phyloP scores from a whole-genome alignment of 2,797 vertebrate species.

The Spinibarbus caldwelli region DNA sequence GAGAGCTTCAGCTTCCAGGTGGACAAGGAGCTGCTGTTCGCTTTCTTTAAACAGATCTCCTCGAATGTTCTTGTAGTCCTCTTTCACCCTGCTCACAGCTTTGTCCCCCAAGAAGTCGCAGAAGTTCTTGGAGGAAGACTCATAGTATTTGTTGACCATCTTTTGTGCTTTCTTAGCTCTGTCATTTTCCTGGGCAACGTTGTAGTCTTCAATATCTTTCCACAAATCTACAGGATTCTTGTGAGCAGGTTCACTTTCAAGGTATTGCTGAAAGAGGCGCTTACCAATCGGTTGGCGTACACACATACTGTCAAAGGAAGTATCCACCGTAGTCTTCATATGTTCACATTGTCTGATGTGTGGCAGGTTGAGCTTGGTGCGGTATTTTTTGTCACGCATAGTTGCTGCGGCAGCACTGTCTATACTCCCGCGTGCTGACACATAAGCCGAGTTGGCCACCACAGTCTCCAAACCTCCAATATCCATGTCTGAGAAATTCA shows the following conservation, averaged over 20 bases:
- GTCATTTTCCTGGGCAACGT: conserved; percentile 70
- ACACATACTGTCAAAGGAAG: conserved; percentile 75
- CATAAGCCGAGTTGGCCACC: conserved; percentile 83
- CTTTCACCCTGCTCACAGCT: conserved; percentile 75
- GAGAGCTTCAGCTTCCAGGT: conserved; percentile 70
- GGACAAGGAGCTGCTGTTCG: conserved; percentile 73
- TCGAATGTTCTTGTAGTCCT: conserved; percentile 74
- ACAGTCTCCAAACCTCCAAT: conserved; percentile 80
- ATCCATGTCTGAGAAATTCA: conserved; percentile 71
- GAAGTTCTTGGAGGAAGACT: conserved; percentile 75
- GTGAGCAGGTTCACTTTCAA: conserved; percentile 65
- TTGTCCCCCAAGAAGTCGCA: conserved; percentile 80
- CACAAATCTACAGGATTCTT: conserved; percentile 73
- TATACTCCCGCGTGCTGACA: conserved; percentile 76
- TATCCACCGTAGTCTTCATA: conserved; percentile 72
- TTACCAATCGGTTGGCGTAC: conserved; percentile 77
- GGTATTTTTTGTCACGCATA: conserved; percentile 81
- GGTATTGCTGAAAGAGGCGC: conserved; percentile 77
- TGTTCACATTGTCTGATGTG: conserved; percentile 78
- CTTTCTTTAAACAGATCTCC: conserved; percentile 79
- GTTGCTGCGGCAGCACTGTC: conserved; percentile 68
- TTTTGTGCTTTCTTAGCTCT: conserved; percentile 76
- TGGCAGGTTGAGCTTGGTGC: conserved; percentile 75
- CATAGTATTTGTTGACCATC: conserved; percentile 76
- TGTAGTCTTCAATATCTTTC: conserved; percentile 79